phyloP scores from a whole-genome alignment of 1,140 invertebrate genomes.

The Dreissena rostriformis region DNA sequence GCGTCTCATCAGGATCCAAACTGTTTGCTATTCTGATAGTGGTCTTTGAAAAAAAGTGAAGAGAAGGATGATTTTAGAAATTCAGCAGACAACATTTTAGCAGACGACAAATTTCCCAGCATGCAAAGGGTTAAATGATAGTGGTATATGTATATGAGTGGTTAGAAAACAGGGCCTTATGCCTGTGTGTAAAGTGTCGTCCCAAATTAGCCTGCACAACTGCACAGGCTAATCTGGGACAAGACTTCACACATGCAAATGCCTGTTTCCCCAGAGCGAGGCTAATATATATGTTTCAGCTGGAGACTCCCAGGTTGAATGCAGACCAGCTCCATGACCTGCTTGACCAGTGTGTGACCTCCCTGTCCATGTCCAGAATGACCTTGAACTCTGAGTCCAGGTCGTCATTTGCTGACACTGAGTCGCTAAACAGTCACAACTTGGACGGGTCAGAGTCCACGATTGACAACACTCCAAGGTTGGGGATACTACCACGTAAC shows the following conservation, averaged over 20 bases:
- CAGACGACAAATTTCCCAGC: too few relatives aligned
- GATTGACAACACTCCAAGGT: slow-evolving; percentile 49
- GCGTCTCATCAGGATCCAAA: too few relatives aligned
- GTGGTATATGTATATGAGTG: too few relatives aligned
- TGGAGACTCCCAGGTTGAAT: slow-evolving; percentile 63
- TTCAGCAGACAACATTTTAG: too few relatives aligned
- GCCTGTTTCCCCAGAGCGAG: neutral
- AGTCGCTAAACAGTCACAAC: slow-evolving; percentile 28
- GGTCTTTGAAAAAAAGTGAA: too few relatives aligned
- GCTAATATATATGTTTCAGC: slow-evolving; percentile 44
- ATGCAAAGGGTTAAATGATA: too few relatives aligned
- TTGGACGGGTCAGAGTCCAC: slow-evolving; percentile 12
- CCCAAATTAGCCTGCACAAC: neutral
- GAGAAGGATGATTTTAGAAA: too few relatives aligned
- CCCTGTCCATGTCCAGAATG: slow-evolving; percentile 61
- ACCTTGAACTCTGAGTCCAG: slow-evolving; percentile 36
- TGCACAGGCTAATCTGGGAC: neutral
- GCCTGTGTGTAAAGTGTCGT: neutral
- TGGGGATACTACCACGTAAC: neutral
- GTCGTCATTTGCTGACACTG: slow-evolving; percentile 48
- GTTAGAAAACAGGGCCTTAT: too few relatives aligned
- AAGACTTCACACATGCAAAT: neutral
- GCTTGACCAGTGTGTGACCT: slow-evolving; percentile 69
- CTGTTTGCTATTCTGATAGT: too few relatives aligned
- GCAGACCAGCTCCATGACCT: slow-evolving; percentile 69